These are phyloP conservation scores for Anguilla rostrata DNA, from an alignment of 2,113 vertebrate species.

Conservation along the genomic window DNA sequence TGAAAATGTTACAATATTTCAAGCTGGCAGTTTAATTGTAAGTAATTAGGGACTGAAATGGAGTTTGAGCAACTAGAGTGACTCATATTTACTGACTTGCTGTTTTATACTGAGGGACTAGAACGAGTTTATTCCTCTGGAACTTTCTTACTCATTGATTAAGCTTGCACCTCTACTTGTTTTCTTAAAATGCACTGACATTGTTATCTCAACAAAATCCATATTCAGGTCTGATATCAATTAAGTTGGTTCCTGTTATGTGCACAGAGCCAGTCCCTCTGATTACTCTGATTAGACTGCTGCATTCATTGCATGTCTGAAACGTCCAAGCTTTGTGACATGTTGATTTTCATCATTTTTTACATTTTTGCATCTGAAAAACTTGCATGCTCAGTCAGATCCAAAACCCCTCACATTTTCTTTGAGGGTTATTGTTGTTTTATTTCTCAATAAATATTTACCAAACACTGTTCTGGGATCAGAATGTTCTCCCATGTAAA, in stretches of 20 bases:
- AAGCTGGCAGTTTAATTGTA: slow-evolving; percentile 44
- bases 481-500: no score
- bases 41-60: slow-evolving; percentile 43
- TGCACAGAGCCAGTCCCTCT: not conserved
- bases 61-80: slow-evolving; percentile 32
- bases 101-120: slow-evolving; percentile 32
- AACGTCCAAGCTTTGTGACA: not conserved
- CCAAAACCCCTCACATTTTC: no score
- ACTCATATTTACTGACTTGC: slow-evolving; percentile 44
- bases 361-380: no score
- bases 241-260: slow-evolving; percentile 20
- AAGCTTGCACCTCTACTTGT: slow-evolving; percentile 36
- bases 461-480: no score
- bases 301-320: not conserved
- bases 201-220: slow-evolving; percentile 31
- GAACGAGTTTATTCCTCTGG: slow-evolving; percentile 17
- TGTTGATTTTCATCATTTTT: no score
- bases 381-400: no score
- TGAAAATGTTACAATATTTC: slow-evolving; percentile 47
- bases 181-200: slow-evolving; percentile 27
- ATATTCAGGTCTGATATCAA: slow-evolving; percentile 31
- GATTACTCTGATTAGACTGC: not conserved
- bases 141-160: slow-evolving; percentile 30
- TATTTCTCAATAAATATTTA: no score
- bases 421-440: no score